Base-by-base conservation (phyloP, 1,140 invertebrate genomes). In the Pseudoatta argentina region DNA sequence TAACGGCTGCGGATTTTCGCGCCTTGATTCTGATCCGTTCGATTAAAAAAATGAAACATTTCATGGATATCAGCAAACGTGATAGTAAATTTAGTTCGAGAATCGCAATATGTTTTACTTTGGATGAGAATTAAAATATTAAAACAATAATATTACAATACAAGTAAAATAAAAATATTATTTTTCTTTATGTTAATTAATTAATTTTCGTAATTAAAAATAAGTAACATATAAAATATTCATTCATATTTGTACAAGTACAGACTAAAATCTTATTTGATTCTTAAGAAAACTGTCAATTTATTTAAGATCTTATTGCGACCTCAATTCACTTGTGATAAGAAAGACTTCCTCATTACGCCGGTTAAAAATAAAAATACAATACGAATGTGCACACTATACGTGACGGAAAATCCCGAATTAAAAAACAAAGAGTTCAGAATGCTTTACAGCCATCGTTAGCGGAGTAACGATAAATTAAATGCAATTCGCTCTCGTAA, bases 401-500 rank as follows among this genome's bases (percentile, higher is more conserved):
- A 64, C 24, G 39, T 39, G 24, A 78, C 75, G 10, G 39, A 78
- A 78, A 78, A 78, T 78, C 24, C 18, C 24, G 14, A 64, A 66
- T 66, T 78, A 30, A 61, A 66, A 67, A 66, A 39, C 67, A 78
- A 7, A 5, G 18, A 73, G 10, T 10, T 6, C 53, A 34, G 53
- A 18, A 78, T 27, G 76, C 76, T 48, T 64, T 67, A 78, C 76
- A 66, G 76, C 59, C 61, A 18, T 78, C 39, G 76, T 78, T 78
- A 78, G 59, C 76, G 59, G 39, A 66, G 59, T 66, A 78, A 78
- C 76, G 76, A 78, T 78, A 78, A 78, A 78, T 78, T 78, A 78
- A 78, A 66, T 66, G 61, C 73, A 76, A 76, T 76, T 76, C 76
- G 61, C 76, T 48, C 76, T 78, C 59, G 76, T 78, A 66, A 78